phyloP scores from a whole-genome alignment of 2,797 vertebrate species.

The Myotis daubentonii region DNA sequence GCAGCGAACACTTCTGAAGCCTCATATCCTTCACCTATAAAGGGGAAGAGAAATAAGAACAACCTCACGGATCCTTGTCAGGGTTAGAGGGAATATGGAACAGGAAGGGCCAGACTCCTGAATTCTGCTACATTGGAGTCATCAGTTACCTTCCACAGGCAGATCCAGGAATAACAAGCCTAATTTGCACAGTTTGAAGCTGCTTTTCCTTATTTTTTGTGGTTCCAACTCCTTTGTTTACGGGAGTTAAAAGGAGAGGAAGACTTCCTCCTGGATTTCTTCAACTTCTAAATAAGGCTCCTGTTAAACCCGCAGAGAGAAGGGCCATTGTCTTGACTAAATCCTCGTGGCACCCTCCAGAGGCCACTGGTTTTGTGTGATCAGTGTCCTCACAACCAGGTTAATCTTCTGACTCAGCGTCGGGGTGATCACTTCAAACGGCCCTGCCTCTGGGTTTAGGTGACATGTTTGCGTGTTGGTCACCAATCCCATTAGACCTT shows the following conservation, averaged over 20 bases:
- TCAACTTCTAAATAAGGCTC: conserved; percentile 6
- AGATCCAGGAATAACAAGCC: background rate
- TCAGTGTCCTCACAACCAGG: background rate
- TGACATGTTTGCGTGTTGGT: background rate
- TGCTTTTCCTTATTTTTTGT: background rate
- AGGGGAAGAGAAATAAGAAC: background rate
- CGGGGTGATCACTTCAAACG: background rate
- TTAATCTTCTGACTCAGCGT: background rate
- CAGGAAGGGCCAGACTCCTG: background rate
- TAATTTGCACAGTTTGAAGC: background rate
- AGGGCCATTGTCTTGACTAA: conserved; percentile 16
- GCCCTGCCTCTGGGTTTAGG: background rate
- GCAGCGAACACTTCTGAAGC: background rate
- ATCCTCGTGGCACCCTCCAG: conserved; percentile 14
- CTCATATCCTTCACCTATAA: background rate
- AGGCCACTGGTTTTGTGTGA: background rate
- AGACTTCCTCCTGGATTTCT: conserved; percentile 19
- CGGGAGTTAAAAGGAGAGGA: background rate
- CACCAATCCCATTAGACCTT: background rate
- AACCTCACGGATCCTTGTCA: rapidly evolving
- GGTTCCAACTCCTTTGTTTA: conserved; percentile 10
- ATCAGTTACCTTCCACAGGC: background rate
- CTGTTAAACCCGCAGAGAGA: background rate
- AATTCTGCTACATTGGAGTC: background rate
- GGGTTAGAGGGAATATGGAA: background rate